Percentiles rank a stretch among this genome's conserved stretches.
These are phyloP conservation scores for Sepiola atlantica DNA, from an alignment of 2,888 invertebrate genomes.

Conservation along the genomic window DNA sequence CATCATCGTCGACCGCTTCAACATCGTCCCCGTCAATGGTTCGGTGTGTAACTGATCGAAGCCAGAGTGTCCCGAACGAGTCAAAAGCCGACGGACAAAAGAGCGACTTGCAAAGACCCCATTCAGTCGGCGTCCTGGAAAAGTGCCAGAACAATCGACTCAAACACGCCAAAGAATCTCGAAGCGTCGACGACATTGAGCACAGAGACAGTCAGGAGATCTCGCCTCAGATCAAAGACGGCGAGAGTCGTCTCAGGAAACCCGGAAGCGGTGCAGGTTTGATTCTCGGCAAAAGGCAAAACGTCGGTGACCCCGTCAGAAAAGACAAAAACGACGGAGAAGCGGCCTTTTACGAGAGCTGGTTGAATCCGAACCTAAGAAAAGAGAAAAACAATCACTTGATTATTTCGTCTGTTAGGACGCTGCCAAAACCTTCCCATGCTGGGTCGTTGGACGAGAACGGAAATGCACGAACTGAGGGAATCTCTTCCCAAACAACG, in stretches of 20 bases:
- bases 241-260: background rate
- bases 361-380: background rate
- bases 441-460: background rate
- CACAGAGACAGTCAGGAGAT: background rate
- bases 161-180: background rate
- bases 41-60: background rate
- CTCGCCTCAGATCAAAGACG: background rate
- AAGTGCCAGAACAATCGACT: background rate
- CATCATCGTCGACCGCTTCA: background rate
- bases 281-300: background rate
- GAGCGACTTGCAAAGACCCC: background rate
- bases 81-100: background rate
- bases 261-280: background rate
- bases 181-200: background rate
- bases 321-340: background rate
- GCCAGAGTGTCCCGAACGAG: conserved; percentile 36
- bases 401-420: background rate
- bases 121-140: conserved; percentile 37
- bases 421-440: background rate
- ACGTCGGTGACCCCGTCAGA: background rate
- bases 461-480: background rate
- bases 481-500: background rate
- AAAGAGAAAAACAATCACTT: background rate
- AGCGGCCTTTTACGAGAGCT: background rate
- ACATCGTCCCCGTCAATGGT: background rate